Conservation (phyloP, 2,797 vertebrate genomes). For the Typhlichthys eigenmanni region DNA sequence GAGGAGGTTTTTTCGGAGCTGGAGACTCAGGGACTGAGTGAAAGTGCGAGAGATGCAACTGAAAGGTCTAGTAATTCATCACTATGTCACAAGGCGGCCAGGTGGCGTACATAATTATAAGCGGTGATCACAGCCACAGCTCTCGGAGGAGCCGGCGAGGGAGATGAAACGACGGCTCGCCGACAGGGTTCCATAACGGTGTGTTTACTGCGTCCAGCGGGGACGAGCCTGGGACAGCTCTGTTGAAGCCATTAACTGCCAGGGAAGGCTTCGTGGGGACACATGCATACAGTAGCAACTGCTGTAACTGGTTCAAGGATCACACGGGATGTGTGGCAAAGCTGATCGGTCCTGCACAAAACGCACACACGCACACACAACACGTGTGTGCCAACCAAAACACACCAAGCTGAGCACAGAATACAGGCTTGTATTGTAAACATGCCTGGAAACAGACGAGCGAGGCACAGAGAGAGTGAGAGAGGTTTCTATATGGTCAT, state of each 20-base stretch:
- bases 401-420: too few relatives aligned
- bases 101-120: constrained; percentile 49
- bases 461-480: too few relatives aligned
- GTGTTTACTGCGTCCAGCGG: constrained; percentile 20
- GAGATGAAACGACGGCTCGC: constrained; percentile 36
- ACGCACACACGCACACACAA: too few relatives aligned
- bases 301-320: too few relatives aligned
- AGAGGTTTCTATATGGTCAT: too few relatives aligned
- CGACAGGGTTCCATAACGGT: constrained; percentile 3
- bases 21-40: constrained; percentile 23
- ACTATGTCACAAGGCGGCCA: constrained; percentile 49
- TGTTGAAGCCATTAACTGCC: constrained; percentile 28
- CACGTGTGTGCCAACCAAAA: too few relatives aligned
- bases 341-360: too few relatives aligned
- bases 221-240: constrained; percentile 26
- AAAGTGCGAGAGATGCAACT: constrained; percentile 43
- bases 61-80: constrained; percentile 53
- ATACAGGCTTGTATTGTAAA: too few relatives aligned
- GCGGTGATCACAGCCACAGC: constrained; percentile 47
- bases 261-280: constrained; percentile 13
- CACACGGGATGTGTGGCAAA: too few relatives aligned
- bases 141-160: constrained; percentile 28
- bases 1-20: constrained; percentile 30
- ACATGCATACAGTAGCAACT: not conserved
- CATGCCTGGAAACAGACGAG: too few relatives aligned